Evolutionary conservation across 2,113 vertebrate species (phyloP).

Genomic region (Corapipo altera): DNA sequence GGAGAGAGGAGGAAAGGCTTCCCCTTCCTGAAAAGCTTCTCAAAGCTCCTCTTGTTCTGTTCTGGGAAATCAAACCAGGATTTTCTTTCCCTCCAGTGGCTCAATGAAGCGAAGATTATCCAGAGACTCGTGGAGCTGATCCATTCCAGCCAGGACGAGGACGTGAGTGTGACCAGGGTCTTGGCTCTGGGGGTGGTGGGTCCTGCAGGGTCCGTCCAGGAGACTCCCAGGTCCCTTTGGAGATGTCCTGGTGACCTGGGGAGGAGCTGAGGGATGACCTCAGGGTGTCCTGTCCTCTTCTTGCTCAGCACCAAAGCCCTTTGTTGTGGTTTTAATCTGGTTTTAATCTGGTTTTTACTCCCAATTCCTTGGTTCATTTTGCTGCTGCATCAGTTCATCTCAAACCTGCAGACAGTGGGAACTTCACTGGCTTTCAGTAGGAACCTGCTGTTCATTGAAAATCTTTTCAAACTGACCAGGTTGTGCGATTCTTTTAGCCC

Average conservation of each 20-base stretch:
- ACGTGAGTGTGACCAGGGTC: slow-evolving; percentile 76
- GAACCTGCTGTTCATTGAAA: background rate
- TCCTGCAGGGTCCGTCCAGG: background rate
- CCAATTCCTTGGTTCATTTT: rapidly evolving
- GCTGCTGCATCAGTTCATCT: background rate
- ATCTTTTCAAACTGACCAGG: background rate
- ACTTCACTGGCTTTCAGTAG: background rate
- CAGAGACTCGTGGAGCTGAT: slow-evolving; percentile 91
- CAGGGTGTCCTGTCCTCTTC: background rate
- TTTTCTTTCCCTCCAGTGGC: slow-evolving; percentile 80
- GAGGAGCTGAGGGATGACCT: background rate
- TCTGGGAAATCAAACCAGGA: rapidly evolving
- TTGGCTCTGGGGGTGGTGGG: background rate
- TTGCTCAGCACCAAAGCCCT: background rate
- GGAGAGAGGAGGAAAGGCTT: background rate
- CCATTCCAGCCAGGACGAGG: slow-evolving; percentile 88
- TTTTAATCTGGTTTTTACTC: background rate
- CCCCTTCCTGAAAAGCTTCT: background rate
- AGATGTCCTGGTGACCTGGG: rapidly evolving
- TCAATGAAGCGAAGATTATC: slow-evolving; percentile 88
- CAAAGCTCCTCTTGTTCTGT: background rate
- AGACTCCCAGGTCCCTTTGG: background rate
- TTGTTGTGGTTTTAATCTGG: background rate
- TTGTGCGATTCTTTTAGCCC: background rate
- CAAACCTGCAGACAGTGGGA: rapidly evolving